These are phyloP conservation scores for Nemotelus nigrinus DNA, from an alignment of 2,888 invertebrate species.

Conservation along the genomic window DNA sequence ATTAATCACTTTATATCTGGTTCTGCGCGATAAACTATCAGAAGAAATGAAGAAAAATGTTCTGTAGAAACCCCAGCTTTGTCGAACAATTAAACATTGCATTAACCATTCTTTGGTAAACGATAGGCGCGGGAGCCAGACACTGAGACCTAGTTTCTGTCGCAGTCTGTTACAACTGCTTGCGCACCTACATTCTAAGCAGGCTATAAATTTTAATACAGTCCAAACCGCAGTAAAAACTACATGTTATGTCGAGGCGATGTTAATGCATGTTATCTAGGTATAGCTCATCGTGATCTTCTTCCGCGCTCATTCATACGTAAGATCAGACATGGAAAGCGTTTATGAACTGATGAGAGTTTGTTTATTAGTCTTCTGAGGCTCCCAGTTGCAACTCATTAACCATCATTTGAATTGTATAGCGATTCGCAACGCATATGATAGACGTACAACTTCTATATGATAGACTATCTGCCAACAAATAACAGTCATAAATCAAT, in stretches of 20 bases:
- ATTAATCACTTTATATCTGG: constrained; percentile 22
- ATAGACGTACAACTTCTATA: too few relatives aligned
- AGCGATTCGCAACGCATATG: not conserved
- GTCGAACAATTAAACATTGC: constrained; percentile 33
- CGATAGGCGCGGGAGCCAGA: constrained; percentile 41
- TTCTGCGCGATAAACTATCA: not conserved
- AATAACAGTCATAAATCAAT: constrained; percentile 30
- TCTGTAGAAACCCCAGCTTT: not conserved
- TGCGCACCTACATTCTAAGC: not conserved
- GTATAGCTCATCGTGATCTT: not conserved
- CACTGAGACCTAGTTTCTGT: constrained; percentile 38
- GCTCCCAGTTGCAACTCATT: constrained; percentile 8
- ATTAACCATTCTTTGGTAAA: constrained; percentile 28
- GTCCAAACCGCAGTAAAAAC: constrained; percentile 24
- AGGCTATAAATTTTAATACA: constrained; percentile 10
- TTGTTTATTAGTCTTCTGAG: constrained; percentile 1
- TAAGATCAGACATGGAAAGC: constrained; percentile 11
- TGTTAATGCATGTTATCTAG: constrained; percentile 5
- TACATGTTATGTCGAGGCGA: not conserved
- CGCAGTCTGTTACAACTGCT: constrained; percentile 7
- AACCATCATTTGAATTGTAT: constrained; percentile 34
- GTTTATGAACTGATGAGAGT: constrained; percentile 25
- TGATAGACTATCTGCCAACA: not conserved
- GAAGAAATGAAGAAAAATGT: not conserved
- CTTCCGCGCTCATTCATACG: constrained; percentile 22